phyloP scores from a whole-genome alignment of 2,797 vertebrate genomes.

The Xiphorhynchus erythropygius region DNA sequence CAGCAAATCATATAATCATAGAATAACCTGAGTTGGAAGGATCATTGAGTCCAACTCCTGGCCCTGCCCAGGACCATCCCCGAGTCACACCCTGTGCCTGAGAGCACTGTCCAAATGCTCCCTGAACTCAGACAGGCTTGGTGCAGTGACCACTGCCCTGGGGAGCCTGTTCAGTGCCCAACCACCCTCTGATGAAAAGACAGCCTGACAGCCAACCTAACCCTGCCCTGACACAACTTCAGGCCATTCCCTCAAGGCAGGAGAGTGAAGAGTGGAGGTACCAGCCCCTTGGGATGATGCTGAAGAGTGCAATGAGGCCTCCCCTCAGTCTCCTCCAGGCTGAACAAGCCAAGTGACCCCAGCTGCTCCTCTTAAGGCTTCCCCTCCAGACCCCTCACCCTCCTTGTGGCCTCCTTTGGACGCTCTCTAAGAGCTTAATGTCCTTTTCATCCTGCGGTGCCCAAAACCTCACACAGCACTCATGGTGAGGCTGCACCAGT shows the following conservation, averaged over 20 bases:
- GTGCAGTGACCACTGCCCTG: background rate
- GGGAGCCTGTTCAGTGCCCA: background rate
- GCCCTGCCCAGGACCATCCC: background rate
- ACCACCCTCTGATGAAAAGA: background rate
- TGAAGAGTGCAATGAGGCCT: background rate
- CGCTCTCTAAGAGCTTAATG: background rate
- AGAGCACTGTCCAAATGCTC: fast-evolving
- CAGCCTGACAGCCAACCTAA: background rate
- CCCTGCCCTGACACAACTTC: background rate
- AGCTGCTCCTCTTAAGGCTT: background rate
- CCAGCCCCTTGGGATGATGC: background rate
- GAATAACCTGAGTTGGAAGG: background rate
- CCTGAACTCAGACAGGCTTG: background rate
- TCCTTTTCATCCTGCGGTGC: background rate
- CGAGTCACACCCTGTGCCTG: background rate
- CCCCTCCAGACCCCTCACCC: background rate
- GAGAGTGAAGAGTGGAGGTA: background rate
- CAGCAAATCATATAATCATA: background rate
- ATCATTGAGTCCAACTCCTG: background rate
- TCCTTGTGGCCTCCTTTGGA: background rate
- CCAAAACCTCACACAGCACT: background rate
- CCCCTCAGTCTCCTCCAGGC: background rate
- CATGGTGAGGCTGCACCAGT: background rate
- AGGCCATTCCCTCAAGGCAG: background rate
- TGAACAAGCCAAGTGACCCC: background rate